A percentile compares a stretch with the other conserved stretches of the same genome.
phyloP scores from a whole-genome alignment of 64 coral and sea anemone species.

The Exaiptasia diaphana region DNA sequence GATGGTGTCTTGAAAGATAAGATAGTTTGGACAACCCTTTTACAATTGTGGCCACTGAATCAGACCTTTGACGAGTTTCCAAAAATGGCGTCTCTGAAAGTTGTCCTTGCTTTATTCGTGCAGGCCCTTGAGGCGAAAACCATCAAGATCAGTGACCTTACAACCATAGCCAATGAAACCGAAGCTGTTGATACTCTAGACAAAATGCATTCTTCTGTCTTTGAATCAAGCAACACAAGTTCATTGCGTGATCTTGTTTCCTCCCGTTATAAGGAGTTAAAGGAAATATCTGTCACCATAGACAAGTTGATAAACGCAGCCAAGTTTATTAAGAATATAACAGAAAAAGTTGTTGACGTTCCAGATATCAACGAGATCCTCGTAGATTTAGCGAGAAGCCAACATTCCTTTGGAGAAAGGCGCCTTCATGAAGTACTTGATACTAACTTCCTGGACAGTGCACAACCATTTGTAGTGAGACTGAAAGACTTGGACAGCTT shows the following conservation, averaged over 20 bases:
- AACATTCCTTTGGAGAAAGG: neutral
- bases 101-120: neutral
- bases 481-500: neutral
- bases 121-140: neutral
- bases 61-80: neutral
- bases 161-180: neutral
- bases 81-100: neutral
- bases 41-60: neutral
- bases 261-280: neutral
- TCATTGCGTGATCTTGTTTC: neutral
- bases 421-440: neutral
- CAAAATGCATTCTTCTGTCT: neutral
- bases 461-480: neutral
- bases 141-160: slow-evolving; percentile 1
- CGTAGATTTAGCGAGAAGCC: neutral
- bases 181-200: neutral
- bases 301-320: neutral
- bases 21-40: neutral
- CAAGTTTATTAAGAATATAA: neutral
- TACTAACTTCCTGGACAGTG: neutral
- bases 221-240: neutral
- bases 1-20: neutral
- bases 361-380: neutral
- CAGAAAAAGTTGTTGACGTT: neutral
- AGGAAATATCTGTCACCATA: too few relatives aligned